Base-by-base conservation (phyloP, 1,140 invertebrate species). In the Limonius californicus region DNA sequence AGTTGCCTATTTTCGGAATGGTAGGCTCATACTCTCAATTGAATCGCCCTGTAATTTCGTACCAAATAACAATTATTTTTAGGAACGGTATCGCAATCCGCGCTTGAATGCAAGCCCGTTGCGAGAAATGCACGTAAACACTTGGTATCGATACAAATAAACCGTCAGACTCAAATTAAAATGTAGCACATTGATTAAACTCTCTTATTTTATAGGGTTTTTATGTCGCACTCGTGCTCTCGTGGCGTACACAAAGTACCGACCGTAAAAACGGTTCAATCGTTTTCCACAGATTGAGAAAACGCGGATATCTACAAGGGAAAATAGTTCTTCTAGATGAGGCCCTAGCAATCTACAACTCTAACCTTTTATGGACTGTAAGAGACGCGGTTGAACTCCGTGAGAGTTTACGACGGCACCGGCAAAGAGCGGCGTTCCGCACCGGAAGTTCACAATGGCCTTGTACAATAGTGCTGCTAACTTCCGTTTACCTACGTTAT, bases 401-500 rank as follows among this genome's bases (percentile, higher is more conserved):
- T 14, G 16, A 50, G 16, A 50, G 45, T 50, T 50, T 50, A 50
- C 45, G 14, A 50, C n/a, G 16, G 14, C 15, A 12, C 45, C 20
- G 16, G 14, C 45, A 50, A 50, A 50, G 20, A 50, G 45, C 16
- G 19, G 45, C 16, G 20, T 50, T 50, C 45, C 45, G 16, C 45
- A 18, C 16, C 45, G 45, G 20, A 50, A 50, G 47, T 45, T 59
- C 32, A 47, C 57, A 59, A 59, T 59, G 57, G 39, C 20, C 57
- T 59, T 14, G 39, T 59, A 45, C 57, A 45, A 50, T 45, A 45
- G 43, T 45, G 42, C 57, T 45, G 42, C 57, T 30, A 47, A 47
- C 42, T 59, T 59, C 57, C 42, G 57, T 59, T 59, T 59, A 59
- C 57, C 57, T 59, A 27, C 47, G 57, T 35, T 35, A 59, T 59